phyloP scores from a whole-genome alignment of 2,888 invertebrate genomes.

The Drosophila phalerata region DNA sequence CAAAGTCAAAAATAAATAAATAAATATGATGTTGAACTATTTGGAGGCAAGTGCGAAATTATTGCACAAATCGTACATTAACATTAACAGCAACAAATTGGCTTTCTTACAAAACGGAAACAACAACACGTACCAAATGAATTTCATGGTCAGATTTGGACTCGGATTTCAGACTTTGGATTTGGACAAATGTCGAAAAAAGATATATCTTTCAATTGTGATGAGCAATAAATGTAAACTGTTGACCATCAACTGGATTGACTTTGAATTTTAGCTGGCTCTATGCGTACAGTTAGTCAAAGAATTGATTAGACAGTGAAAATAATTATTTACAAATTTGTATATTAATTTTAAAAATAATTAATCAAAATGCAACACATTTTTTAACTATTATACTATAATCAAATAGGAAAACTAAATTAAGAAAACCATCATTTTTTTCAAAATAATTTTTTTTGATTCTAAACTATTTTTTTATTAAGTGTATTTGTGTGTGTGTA shows the following conservation, averaged over 20 bases:
- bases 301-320: neutral
- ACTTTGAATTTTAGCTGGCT: constrained; percentile 37
- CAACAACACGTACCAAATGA: constrained; percentile 72
- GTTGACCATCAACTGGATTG: constrained; percentile 56
- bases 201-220: constrained; percentile 48
- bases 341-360: neutral
- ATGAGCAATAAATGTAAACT: constrained; percentile 58
- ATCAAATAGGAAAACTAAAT: too few species aligned
- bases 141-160: constrained; percentile 77
- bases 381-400: too few species aligned
- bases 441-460: neutral
- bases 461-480: neutral
- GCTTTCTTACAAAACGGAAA: constrained; percentile 78
- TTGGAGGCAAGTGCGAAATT: constrained; percentile 53
- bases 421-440: too few species aligned
- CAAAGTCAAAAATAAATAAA: constrained; percentile 69
- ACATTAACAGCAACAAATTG: constrained; percentile 60
- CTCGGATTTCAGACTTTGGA: constrained; percentile 68
- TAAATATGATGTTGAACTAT: constrained; percentile 41
- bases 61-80: constrained; percentile 58
- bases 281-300: neutral
- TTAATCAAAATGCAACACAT: too few species aligned
- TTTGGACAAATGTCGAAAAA: constrained; percentile 53
- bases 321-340: neutral
- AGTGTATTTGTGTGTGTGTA: constrained; percentile 33